Conservation (phyloP, 2,113 vertebrate species). For the Leiothrix lutea region DNA sequence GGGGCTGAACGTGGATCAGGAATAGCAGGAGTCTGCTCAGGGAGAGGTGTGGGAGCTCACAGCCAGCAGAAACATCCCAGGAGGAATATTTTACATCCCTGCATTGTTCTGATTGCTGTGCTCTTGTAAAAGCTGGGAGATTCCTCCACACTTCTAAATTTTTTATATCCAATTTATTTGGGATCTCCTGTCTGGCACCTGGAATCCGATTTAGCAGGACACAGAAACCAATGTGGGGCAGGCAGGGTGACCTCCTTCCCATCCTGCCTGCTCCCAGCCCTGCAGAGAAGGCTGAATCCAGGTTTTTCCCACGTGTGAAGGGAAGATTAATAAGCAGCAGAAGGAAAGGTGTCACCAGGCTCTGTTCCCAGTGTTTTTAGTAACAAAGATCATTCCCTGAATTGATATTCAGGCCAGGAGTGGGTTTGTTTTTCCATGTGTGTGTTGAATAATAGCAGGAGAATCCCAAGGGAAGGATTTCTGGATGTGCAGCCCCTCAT, state of each 20-base stretch:
- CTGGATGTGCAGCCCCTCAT: neutral
- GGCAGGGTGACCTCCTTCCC: neutral
- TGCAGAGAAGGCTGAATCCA: neutral
- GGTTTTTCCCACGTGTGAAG: neutral
- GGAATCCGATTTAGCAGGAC: neutral
- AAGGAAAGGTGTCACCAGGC: neutral
- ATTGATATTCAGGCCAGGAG: neutral
- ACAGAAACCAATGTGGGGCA: neutral
- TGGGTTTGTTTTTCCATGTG: neutral
- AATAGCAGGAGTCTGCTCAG: neutral
- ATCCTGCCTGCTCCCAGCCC: neutral
- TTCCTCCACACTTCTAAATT: constrained; percentile 7
- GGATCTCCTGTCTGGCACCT: neutral
- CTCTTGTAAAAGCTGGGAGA: constrained; percentile 13
- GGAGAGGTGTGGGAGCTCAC: neutral
- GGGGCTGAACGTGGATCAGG: neutral
- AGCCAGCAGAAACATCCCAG: constrained; percentile 1
- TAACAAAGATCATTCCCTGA: neutral
- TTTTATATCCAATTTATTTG: constrained; percentile 56
- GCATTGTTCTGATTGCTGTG: neutral
- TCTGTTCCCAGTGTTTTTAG: neutral
- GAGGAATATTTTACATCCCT: neutral
- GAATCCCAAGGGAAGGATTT: neutral
- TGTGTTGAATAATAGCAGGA: neutral
- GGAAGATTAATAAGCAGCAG: neutral